Base-by-base conservation (phyloP, 2,888 invertebrate species). In the Ariolimax columbianus region DNA sequence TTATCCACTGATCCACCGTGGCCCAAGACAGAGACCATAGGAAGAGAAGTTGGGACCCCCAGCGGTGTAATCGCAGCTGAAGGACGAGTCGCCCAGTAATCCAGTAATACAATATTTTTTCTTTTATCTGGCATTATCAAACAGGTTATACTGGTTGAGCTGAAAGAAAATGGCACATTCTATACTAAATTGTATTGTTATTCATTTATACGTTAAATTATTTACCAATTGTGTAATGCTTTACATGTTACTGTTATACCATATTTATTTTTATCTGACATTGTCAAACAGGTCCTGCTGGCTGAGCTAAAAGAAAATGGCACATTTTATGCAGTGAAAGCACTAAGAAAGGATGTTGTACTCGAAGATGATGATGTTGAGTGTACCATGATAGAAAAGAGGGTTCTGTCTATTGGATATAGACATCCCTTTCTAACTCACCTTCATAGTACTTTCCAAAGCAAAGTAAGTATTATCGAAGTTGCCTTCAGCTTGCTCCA, bases 281-380 rank as follows among this genome's bases (percentile, higher is more conserved):
- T 66, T 66, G 33, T 17, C 30, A 14, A 55, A 33, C 72, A 98
- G 97, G 99, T 99, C 70, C 95, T 99, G 93, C 95, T 99, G 91
- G 99, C 99, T 0, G 98, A 99, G 95, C 95, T 99, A 90, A 97
- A 97, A 90, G 97, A 97, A 89, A 89, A 88, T 51, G 97, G 97
- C 92, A 97, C 97, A 94, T 98, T 97, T 94, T 99, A 98, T 95
- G 99, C 99, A 7, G 97, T 99, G 84, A 99, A 99, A 94, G 99
- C 99, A 93, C 95, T 99, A 93, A 99, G 99, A 95, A 99, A 99
- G 94, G 99, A 99, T 94, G 98, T 99, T 1, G 99, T 99, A 11
- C 95, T 99, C 85, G 99, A 99, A 95, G 99, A 99, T 93, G 99
- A 99, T 93, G 99, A 99, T 94, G 98, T 99, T 23, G 99, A 99